These are phyloP conservation scores for Epizoanthus fatuus DNA, from an alignment of 92 coral and sea anemone species.

Conservation along the genomic window DNA sequence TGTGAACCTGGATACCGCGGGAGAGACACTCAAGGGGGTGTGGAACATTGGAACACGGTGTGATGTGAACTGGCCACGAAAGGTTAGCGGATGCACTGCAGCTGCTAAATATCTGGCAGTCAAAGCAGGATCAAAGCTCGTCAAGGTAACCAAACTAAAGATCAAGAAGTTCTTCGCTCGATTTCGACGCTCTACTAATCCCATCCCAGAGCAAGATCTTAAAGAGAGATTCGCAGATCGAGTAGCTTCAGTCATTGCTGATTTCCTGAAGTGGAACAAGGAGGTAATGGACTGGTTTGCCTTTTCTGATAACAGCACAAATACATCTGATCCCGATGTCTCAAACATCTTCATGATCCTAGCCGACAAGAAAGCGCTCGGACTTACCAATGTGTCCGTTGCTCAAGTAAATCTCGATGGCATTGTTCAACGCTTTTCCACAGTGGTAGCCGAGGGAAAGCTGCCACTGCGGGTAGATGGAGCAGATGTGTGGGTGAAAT, in stretches of 20 bases:
- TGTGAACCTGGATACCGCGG: slow-evolving; percentile 45
- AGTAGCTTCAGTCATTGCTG: slow-evolving; percentile 56
- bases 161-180: too few species aligned
- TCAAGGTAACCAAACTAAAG: too few species aligned
- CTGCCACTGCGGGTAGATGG: slow-evolving; percentile 6
- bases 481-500: not conserved
- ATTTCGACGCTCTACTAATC: too few species aligned
- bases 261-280: slow-evolving; percentile 46
- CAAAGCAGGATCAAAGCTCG: too few species aligned
- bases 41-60: slow-evolving; percentile 66
- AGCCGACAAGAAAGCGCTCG: slow-evolving; percentile 58
- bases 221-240: slow-evolving; percentile 63
- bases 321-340: not conserved
- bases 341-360: slow-evolving; percentile 46
- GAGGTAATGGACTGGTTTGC: slow-evolving; percentile 26
- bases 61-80: not conserved
- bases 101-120: too few species aligned
- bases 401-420: not conserved
- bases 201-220: slow-evolving; percentile 58
- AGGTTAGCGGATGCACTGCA: too few species aligned
- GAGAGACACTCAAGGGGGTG: slow-evolving; percentile 67
- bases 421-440: not conserved
- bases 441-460: not conserved
- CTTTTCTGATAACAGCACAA: slow-evolving; percentile 35
- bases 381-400: slow-evolving; percentile 25